Base-by-base conservation (phyloP, 2,888 invertebrate species). In the Schizotus pectinicornis region DNA sequence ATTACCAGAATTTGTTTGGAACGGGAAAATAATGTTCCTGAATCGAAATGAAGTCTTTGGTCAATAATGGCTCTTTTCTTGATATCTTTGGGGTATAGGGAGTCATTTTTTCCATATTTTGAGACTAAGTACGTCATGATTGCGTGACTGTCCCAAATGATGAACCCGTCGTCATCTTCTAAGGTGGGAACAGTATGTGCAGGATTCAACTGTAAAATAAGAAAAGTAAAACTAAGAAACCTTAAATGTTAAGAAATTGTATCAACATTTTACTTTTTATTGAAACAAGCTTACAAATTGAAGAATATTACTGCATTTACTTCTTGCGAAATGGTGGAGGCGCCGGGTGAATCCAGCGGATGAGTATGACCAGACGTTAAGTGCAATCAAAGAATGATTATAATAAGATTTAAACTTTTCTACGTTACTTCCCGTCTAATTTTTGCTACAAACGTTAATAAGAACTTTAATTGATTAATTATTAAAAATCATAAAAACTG, bases 81-180 rank as follows among this genome's bases (percentile, higher is more conserved):
- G 0, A 79, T 76, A 49, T 85, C 84, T 7, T 72, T 78, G 0
- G 86, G 85, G 67, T 85, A 85, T 0, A 88, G 77, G 2, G 79
- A 73, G 59, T 85, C 83, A 37, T 83, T 79, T 7, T 78, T 76
- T 12, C 79, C 82, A 64, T 86, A 88, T 73, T 85, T 84, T 38
- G 80, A 81, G 39, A 86, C 85, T 51, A 90, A 75, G 70, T 88
- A 88, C 0, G 83, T 74, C 43, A 78, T 81, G 65, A 89, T 89
- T 0, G 86, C 88, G 67, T 88, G 88, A 54, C 88, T 88, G 71
- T 90, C 90, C 79, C 80, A 81, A 9, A 86, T 75, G 22, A 82
- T 81, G 8, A 81, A 79, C 6, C 83, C 81, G 54, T 83, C 82
- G 43, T 49, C 50, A n/a, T 56, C 49, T n/a, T 38, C 47, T 33